These are phyloP conservation scores for Lepidurus packardi DNA, from an alignment of 1,140 invertebrate genomes.

Conservation along the genomic window DNA sequence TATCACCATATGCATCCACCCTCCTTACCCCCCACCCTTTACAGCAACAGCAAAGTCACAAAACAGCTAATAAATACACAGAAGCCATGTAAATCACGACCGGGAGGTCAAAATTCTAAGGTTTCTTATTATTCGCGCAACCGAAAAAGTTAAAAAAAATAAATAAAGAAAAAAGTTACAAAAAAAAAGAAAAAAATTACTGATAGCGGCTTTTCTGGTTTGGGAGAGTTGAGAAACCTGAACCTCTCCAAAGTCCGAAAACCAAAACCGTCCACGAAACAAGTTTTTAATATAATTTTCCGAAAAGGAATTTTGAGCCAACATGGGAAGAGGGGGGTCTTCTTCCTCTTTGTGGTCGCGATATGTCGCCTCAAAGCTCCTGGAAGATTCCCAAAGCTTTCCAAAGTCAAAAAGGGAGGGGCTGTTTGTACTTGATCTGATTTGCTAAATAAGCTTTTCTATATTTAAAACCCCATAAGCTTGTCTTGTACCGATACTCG, in stretches of 20 bases:
- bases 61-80: not conserved
- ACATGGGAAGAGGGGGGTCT: not conserved
- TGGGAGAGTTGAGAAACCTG: not conserved
- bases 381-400: not conserved
- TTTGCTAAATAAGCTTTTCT: constrained; percentile 19
- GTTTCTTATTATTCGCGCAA: not conserved
- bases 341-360: not conserved
- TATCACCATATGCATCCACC: not conserved
- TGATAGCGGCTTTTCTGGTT: not conserved
- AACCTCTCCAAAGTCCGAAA: not conserved
- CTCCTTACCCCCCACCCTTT: too few species aligned
- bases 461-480: constrained; percentile 10
- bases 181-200: not conserved
- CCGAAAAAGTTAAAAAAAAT: not conserved
- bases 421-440: not conserved
- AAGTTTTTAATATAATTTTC: too few species aligned
- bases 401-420: not conserved
- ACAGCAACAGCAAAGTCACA: not conserved
- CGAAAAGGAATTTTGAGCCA: not conserved
- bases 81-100: constrained; percentile 18
- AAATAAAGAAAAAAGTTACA: not conserved
- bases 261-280: not conserved
- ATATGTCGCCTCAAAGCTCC: not conserved
- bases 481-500: not conserved
- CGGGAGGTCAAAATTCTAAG: not conserved